phyloP scores from a whole-genome alignment of 2,797 vertebrate species.

The Antennarius maculatus region DNA sequence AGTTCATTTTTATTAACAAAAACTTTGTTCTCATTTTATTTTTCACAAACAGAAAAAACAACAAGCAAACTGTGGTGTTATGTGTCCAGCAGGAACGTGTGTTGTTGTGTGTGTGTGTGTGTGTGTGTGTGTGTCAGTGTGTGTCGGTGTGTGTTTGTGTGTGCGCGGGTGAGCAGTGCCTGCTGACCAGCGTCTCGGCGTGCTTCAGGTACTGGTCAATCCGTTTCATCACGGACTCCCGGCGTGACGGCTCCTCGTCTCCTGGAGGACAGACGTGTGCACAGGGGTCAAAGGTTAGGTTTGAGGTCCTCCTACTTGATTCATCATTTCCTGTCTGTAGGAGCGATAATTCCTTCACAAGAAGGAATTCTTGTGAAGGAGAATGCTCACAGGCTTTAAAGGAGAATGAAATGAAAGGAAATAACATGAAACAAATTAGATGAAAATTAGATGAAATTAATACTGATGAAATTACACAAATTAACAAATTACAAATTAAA shows the following conservation, averaged over 20 bases:
- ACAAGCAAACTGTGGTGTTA: conserved; percentile 25
- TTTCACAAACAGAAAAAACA: conserved; percentile 29
- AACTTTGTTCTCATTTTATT: conserved; percentile 23
- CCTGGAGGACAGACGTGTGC: conserved; percentile 67
- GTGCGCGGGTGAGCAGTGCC: conserved; percentile 66
- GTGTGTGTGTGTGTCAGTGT: conserved; percentile 5
- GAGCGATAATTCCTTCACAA: too few species aligned
- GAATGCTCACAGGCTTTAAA: too few species aligned
- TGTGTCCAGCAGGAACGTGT: conserved; percentile 26
- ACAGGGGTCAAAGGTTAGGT: background rate
- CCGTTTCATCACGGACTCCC: conserved; percentile 85
- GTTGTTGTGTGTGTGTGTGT: conserved; percentile 14
- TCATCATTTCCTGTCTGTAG: too few species aligned
- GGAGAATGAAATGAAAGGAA: too few species aligned
- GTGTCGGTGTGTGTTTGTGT: conserved; percentile 5
- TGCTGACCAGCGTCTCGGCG: conserved; percentile 83
- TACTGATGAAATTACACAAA: too few species aligned
- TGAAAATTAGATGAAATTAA: too few species aligned
- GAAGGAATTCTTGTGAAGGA: too few species aligned
- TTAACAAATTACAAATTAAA: too few species aligned
- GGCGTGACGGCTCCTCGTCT: conserved; percentile 81
- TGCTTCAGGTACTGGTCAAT: conserved; percentile 87
- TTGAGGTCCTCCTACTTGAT: too few species aligned
- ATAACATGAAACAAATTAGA: too few species aligned
- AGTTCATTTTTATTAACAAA: conserved; percentile 68